Conservation (phyloP, 23 tunicate genomes). For the Oikopleura vanhoeffeni region DNA sequence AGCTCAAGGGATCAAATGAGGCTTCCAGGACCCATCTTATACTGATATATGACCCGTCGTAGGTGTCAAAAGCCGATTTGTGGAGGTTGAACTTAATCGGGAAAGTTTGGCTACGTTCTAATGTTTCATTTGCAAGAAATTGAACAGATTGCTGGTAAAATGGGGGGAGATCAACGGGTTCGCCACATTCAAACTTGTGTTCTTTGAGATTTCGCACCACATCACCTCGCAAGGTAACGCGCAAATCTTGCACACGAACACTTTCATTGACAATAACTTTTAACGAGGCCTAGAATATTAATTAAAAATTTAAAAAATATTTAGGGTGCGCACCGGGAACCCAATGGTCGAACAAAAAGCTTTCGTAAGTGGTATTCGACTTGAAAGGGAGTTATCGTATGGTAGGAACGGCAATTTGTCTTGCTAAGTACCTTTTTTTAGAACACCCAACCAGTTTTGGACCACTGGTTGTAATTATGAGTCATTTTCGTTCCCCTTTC, state of each 20-base stretch:
- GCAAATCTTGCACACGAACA: background rate
- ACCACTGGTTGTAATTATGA: no score
- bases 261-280: background rate
- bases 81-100: background rate
- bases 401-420: no score
- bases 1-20: background rate
- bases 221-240: background rate
- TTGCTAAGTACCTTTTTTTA: no score
- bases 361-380: no score
- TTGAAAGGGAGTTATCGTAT: no score
- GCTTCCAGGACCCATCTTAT: background rate
- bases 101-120: background rate
- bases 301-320: no score
- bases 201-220: background rate
- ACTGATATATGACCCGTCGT: background rate
- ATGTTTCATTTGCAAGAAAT: background rate
- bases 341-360: no score
- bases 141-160: background rate
- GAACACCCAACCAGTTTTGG: no score
- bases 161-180: background rate
- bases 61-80: background rate
- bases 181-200: background rate
- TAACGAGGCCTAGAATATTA: background rate
- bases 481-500: no score
- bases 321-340: no score